phyloP scores from a whole-genome alignment of 53 echinoderm and acorn worm genomes.

The Holothuria scabra region DNA sequence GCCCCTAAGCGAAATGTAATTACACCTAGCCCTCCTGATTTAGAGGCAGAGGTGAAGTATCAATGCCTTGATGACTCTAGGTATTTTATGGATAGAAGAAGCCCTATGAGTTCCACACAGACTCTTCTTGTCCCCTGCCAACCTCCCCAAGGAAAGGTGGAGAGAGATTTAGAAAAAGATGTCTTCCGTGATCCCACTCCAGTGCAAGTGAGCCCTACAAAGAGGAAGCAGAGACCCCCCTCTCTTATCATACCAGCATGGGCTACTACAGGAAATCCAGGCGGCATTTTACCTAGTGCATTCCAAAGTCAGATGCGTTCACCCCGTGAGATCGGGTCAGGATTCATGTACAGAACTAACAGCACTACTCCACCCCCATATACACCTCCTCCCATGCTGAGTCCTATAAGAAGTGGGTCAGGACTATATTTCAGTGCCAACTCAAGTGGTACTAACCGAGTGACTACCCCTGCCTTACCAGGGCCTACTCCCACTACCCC shows the following conservation, averaged over 20 bases:
- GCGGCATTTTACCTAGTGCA: constrained; percentile 77
- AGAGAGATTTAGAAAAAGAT: constrained; percentile 39
- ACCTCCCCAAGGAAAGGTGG: background rate
- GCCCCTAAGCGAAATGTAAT: background rate
- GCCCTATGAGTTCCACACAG: background rate
- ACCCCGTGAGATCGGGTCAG: constrained; percentile 76
- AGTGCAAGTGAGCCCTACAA: constrained; percentile 74
- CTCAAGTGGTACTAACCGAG: constrained; percentile 13
- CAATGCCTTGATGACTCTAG: background rate
- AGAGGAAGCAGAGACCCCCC: constrained; percentile 83
- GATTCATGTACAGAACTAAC: constrained; percentile 60
- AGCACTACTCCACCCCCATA: constrained; percentile 97
- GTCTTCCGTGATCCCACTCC: constrained; percentile 89
- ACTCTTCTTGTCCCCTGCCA: background rate
- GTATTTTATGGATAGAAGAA: constrained; percentile 30
- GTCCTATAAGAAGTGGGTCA: constrained; percentile 96
- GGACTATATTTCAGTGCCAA: constrained; percentile 91
- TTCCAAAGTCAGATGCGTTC: constrained; percentile 99
- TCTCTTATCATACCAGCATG: constrained; percentile 93
- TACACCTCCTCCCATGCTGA: constrained; percentile 99
- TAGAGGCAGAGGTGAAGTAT: constrained; percentile 57
- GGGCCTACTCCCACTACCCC: constrained; percentile 82
- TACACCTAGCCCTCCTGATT: constrained; percentile 76
- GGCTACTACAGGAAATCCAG: constrained; percentile 85
- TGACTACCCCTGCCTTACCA: constrained; percentile 63